Percentiles rank a stretch among this genome's conserved stretches.
Evolutionary conservation across 2,888 invertebrate genomes (phyloP).

Genomic region (Opisthograptis luteolata): DNA sequence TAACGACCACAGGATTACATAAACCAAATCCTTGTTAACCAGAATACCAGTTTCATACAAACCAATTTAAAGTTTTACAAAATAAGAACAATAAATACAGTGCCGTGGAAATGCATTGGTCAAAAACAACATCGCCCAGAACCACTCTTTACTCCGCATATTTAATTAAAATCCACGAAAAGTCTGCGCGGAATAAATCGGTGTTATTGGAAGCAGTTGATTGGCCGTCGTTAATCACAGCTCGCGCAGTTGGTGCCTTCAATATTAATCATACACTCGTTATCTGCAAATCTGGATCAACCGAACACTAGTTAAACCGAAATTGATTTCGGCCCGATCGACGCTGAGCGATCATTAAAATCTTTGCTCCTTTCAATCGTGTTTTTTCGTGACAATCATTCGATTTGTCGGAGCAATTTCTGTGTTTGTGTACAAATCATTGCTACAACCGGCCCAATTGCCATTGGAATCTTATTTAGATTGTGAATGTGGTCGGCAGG

Average conservation of each 20-base stretch:
- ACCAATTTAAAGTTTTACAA: no score
- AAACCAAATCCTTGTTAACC: no score
- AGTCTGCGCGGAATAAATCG: slow-evolving; percentile 51
- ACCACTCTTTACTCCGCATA: slow-evolving; percentile 15
- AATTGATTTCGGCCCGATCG: slow-evolving; percentile 53
- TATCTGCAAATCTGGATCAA: slow-evolving; percentile 58
- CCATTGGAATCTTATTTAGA: slow-evolving; percentile 23
- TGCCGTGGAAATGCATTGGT: background rate
- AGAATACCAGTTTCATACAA: no score
- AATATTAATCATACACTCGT: slow-evolving; percentile 71
- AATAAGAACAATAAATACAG: no score
- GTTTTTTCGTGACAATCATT: slow-evolving; percentile 25
- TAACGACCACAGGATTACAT: no score
- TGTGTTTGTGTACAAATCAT: slow-evolving; percentile 26
- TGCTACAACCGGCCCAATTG: slow-evolving; percentile 25
- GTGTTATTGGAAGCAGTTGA: slow-evolving; percentile 61
- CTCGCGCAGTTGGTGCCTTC: slow-evolving; percentile 55
- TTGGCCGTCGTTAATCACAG: slow-evolving; percentile 72
- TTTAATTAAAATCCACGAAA: slow-evolving; percentile 43
- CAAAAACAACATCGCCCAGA: slow-evolving; percentile 5
- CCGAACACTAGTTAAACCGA: slow-evolving; percentile 54
- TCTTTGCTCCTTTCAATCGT: slow-evolving; percentile 4
- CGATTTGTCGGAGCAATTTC: slow-evolving; percentile 25
- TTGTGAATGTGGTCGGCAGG: slow-evolving; percentile 28
- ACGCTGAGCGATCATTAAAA: slow-evolving; percentile 31